Evolutionary conservation across 1,140 invertebrate genomes (phyloP).

Genomic region (Plectus sambesii): DNA sequence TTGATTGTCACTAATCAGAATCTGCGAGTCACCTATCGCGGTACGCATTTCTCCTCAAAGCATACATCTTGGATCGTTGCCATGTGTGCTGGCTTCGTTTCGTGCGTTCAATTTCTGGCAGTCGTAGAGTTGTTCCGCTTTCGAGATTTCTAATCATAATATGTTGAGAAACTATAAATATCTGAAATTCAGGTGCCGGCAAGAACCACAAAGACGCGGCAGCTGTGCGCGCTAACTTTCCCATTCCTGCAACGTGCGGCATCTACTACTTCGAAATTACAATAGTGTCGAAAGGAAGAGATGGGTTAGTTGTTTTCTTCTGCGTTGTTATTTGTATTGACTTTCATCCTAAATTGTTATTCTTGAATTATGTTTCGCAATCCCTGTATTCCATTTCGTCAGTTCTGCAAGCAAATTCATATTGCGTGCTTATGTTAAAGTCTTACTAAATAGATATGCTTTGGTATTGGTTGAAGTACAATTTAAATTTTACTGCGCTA

Average conservation of each 20-base stretch:
- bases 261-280: conserved; percentile 99
- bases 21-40: conserved; percentile 97
- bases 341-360: too few species aligned
- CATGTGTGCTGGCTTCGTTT: background rate
- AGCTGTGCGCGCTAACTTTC: conserved; percentile 75
- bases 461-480: too few species aligned
- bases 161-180: background rate
- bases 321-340: conserved; percentile 8
- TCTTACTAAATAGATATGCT: too few species aligned
- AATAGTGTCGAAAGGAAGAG: conserved; percentile 91
- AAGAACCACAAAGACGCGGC: conserved; percentile 96
- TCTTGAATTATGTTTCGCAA: too few species aligned
- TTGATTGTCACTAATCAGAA: conserved; percentile 94
- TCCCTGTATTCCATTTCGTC: too few species aligned
- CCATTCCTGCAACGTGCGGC: conserved; percentile 91
- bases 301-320: conserved; percentile 56
- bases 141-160: background rate
- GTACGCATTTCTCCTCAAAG: conserved; percentile 47
- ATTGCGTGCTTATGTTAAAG: too few species aligned
- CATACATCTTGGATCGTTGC: conserved; percentile 16
- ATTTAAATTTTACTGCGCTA: too few species aligned
- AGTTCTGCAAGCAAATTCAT: too few species aligned
- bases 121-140: conserved; percentile 17
- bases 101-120: conserved; percentile 8
- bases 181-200: conserved; percentile 51